Base-by-base conservation (phyloP, 2,888 invertebrate genomes). In the Tipula vernalis region DNA sequence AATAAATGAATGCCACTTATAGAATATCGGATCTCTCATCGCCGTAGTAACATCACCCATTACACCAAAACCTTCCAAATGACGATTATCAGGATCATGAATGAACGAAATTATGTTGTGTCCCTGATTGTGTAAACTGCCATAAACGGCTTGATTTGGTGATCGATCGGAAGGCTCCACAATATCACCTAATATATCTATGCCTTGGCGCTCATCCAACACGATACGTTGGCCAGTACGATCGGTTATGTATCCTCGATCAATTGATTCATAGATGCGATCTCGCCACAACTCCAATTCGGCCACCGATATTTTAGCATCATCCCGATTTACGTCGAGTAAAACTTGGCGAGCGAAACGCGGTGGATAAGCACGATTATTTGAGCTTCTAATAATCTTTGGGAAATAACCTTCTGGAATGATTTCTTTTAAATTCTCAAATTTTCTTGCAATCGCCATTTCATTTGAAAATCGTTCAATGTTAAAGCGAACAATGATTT, bases 21-120 rank as follows among this genome's bases (percentile, higher is more conserved):
- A 97, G 92, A 97, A 97, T 88, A 96, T 92, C 0, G 97, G 97
- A 91, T 97, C 97, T 86, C 97, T 93, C 96, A 97, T 96, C 0
- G 96, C 96, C 0, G 96, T 96, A 0, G 96, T 94, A 3, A 95
- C 94, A 89, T 96, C 96, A 0, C 95, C 96, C 93, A 97, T 96
- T 0, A 96, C 94, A 41, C 95, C 94, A 89, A 95, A 95, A 1
- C 94, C 93, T 92, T 97, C 97, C 95, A 96, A 89, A 83, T 90
- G 90, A 0, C 91, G 89, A n/a, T 94, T 93, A 89, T 96, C 96
- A 0, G 97, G 97, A 91, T 97, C 97, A 90, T 97, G 97, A 6
- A 94, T 92, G 89, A 94, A 95, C 0, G 96, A 94, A 88, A 97
- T 94, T 89, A 95, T 92, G 18, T 95, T 94, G 89, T 97, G 97